Conservation (phyloP, 2,113 vertebrate species). For the Periophthalmodon schlosseri region DNA sequence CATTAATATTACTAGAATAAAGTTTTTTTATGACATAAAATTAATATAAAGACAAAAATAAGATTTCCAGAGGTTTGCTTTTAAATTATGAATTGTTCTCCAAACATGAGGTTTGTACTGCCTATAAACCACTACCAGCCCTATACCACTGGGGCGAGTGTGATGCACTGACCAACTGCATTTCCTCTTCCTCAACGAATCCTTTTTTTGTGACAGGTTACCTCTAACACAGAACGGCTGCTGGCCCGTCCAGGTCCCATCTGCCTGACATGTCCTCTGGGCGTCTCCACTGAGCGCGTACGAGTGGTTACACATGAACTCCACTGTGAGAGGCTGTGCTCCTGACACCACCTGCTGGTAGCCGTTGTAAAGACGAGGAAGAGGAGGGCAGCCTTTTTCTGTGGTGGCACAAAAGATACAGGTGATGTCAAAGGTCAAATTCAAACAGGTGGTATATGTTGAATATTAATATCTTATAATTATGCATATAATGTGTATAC, state of each 20-base stretch:
- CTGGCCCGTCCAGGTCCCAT: slow-evolving; percentile 75
- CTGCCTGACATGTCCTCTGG: slow-evolving; percentile 82
- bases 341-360: slow-evolving; percentile 80
- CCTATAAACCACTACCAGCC: not conserved
- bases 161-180: not conserved
- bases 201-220: slow-evolving; percentile 11
- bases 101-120: not conserved
- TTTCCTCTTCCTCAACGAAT: not conserved
- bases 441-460: not conserved
- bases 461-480: not conserved
- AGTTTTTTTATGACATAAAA: too few relatives aligned
- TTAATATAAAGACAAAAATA: too few relatives aligned
- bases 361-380: slow-evolving; percentile 85
- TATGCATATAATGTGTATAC: too few relatives aligned
- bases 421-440: not conserved
- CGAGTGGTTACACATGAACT: slow-evolving; percentile 91
- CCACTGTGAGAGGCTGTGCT: slow-evolving; percentile 76
- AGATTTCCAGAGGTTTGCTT: not conserved
- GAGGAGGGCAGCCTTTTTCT: slow-evolving; percentile 86
- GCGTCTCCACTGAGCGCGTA: slow-evolving; percentile 87
- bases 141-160: not conserved
- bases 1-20: too few relatives aligned
- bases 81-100: not conserved
- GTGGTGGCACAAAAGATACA: slow-evolving; percentile 1
- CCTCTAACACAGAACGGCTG: slow-evolving; percentile 79